Percentiles rank a stretch among this genome's conserved stretches.
phyloP scores from a whole-genome alignment of 2,113 vertebrate species.

The Notarius quadriscutis region DNA sequence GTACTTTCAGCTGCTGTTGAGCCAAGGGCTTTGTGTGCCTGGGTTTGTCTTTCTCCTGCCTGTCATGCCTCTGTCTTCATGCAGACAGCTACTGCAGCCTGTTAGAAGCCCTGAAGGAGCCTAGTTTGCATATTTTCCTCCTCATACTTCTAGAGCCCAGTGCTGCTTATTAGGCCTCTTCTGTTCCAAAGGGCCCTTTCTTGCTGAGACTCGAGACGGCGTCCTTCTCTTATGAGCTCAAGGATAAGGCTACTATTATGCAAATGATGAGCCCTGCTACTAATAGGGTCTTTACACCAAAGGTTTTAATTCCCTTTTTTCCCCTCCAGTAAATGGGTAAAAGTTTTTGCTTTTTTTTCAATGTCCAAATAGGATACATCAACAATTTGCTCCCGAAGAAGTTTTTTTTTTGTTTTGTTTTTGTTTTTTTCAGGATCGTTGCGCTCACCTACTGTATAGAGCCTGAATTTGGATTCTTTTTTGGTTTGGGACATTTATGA shows the following conservation, averaged over 20 bases:
- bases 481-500: slow-evolving; percentile 41
- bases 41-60: slow-evolving; percentile 42
- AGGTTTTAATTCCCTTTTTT: slow-evolving; percentile 76
- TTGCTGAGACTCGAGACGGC: slow-evolving; percentile 66
- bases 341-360: slow-evolving; percentile 74
- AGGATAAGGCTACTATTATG: slow-evolving; percentile 82
- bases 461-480: slow-evolving; percentile 37
- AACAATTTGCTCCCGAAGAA: slow-evolving; percentile 67
- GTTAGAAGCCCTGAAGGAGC: slow-evolving; percentile 28
- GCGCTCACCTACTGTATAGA: slow-evolving; percentile 53
- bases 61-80: slow-evolving; percentile 43
- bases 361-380: slow-evolving; percentile 77
- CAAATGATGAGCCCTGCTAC: slow-evolving; percentile 78
- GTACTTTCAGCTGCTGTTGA: slow-evolving; percentile 32
- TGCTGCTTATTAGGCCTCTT: slow-evolving; percentile 57
- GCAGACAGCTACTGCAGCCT: slow-evolving; percentile 33
- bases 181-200: slow-evolving; percentile 66
- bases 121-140: slow-evolving; percentile 55
- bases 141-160: slow-evolving; percentile 47
- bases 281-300: slow-evolving; percentile 78
- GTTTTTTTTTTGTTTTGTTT: not conserved
- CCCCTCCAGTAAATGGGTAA: slow-evolving; percentile 73
- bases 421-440: slow-evolving; percentile 63
- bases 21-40: slow-evolving; percentile 30
- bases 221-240: slow-evolving; percentile 73